Evolutionary conservation across 2,113 vertebrate species (phyloP).

Genomic region (Hiodon alosoides): DNA sequence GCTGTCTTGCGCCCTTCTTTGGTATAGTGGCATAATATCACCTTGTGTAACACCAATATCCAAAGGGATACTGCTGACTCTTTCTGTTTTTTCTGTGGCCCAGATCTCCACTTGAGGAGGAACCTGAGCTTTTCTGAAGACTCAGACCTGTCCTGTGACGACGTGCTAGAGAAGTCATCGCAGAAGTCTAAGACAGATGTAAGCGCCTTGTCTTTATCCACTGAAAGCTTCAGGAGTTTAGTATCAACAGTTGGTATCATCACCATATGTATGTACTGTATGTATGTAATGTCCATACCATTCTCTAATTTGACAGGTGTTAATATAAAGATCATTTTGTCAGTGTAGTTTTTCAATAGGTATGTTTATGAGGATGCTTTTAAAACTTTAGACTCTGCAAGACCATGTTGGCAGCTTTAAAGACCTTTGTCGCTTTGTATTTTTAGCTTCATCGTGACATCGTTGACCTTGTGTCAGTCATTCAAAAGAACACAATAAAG

Average conservation of each 20-base stretch:
- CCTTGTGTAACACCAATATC: background rate
- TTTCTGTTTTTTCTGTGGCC: background rate
- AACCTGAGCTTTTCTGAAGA: constrained; percentile 77
- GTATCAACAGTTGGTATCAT: background rate
- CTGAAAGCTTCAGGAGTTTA: constrained; percentile 2
- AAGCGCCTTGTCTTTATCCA: constrained; percentile 28
- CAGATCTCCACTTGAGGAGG: constrained; percentile 70
- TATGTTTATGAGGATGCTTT: too few relatives aligned
- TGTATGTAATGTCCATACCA: background rate
- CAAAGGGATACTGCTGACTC: background rate
- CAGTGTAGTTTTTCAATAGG: too few relatives aligned
- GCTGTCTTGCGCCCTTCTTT: background rate
- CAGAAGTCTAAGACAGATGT: constrained; percentile 77
- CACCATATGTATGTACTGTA: background rate
- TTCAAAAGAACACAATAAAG: constrained; percentile 46
- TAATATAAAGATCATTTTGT: background rate
- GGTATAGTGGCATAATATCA: background rate
- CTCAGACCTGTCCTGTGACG: constrained; percentile 74
- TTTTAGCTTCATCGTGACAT: constrained; percentile 59
- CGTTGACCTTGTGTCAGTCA: constrained; percentile 49
- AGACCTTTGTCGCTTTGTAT: constrained; percentile 41
- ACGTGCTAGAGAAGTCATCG: constrained; percentile 74
- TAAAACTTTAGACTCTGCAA: background rate
- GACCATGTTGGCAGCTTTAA: background rate
- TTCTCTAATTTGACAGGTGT: background rate